Evolutionary conservation across 2,888 invertebrate species (phyloP).

Genomic region (Cylloceria caligata): DNA sequence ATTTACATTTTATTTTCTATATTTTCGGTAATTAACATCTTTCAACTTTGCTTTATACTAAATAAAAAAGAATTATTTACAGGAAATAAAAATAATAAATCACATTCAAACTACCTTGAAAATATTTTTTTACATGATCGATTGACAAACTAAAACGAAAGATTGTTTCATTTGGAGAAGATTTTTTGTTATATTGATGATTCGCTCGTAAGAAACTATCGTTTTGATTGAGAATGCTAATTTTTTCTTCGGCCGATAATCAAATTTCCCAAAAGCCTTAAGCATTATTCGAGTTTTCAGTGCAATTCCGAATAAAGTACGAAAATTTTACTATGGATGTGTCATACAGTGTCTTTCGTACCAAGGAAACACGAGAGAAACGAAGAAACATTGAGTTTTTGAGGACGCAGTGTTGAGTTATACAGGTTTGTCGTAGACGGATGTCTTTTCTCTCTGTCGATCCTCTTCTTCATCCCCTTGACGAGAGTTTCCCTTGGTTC

Average conservation of each 20-base stretch:
- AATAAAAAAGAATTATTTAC: too few species aligned
- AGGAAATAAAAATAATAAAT: neutral
- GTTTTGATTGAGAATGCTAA: too few species aligned
- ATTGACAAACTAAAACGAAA: too few species aligned
- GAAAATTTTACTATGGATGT: neutral
- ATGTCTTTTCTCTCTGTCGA: slow-evolving; percentile 54
- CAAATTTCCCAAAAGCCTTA: too few species aligned
- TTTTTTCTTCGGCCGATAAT: too few species aligned
- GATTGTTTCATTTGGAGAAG: too few species aligned
- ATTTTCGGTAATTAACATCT: neutral
- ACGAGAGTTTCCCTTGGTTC: slow-evolving; percentile 38
- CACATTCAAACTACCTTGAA: too few species aligned
- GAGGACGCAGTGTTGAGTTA: slow-evolving; percentile 9
- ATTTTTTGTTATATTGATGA: too few species aligned
- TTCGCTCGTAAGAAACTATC: too few species aligned
- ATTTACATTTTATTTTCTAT: neutral
- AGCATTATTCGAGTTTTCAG: neutral
- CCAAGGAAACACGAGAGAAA: slow-evolving; percentile 3
- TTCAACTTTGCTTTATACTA: neutral
- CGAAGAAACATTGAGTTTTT: slow-evolving; percentile 40
- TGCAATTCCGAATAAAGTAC: neutral
- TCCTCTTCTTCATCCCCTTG: slow-evolving; percentile 51
- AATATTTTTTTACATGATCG: too few species aligned
- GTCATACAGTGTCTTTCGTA: neutral
- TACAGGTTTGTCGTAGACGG: slow-evolving; percentile 20